Conservation (phyloP, 2,888 invertebrate species). For the Drosophila nigritarsus region DNA sequence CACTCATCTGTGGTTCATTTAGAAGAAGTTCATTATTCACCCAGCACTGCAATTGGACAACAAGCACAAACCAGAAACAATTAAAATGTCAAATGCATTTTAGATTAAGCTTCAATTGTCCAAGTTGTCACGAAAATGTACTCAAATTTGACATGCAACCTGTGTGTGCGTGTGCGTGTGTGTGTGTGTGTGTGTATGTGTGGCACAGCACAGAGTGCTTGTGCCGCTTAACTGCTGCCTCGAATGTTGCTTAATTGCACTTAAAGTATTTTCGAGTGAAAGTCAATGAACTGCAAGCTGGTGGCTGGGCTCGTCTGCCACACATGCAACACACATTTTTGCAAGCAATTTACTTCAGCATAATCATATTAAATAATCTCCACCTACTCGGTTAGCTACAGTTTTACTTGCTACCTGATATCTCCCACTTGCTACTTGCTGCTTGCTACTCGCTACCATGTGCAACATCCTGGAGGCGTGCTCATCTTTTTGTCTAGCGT, state of each 20-base stretch:
- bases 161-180: background rate
- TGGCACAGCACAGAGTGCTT: background rate
- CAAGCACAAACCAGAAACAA: background rate
- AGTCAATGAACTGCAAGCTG: conserved; percentile 21
- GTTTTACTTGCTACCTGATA: conserved; percentile 5
- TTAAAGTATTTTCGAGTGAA: conserved; percentile 50
- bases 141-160: background rate
- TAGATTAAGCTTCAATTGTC: background rate
- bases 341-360: conserved; percentile 80
- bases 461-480: conserved; percentile 63
- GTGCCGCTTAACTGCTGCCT: conserved; percentile 37
- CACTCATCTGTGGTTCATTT: background rate
- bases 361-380: conserved; percentile 81
- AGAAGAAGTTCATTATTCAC: background rate
- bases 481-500: conserved; percentile 77
- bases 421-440: background rate
- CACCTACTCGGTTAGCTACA: conserved; percentile 67
- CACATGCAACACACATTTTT: conserved; percentile 73
- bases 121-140: conserved; percentile 3
- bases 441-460: conserved; percentile 16
- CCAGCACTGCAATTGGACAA: background rate
- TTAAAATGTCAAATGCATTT: conserved; percentile 4
- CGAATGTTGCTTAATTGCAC: conserved; percentile 67
- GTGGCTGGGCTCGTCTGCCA: conserved; percentile 38
- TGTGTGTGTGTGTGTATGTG: background rate